Conservation (phyloP, 2,888 invertebrate genomes). For the Deroplatys truncata region DNA sequence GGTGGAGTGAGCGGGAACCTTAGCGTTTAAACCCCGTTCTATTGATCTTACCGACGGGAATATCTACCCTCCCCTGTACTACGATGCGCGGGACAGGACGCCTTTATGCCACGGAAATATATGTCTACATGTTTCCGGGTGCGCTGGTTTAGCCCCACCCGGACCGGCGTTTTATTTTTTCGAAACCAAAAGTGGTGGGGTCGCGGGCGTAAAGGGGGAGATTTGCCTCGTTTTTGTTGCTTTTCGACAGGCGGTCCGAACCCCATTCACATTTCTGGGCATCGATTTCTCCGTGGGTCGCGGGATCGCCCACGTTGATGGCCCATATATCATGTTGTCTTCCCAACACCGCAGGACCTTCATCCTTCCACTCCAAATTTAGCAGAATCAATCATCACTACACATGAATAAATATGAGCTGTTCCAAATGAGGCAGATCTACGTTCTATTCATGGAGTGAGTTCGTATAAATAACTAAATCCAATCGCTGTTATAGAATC, state of each 20-base stretch:
- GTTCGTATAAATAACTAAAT: neutral
- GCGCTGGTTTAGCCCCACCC: neutral
- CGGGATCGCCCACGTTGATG: neutral
- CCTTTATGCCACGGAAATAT: neutral
- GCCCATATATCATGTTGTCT: neutral
- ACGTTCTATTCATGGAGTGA: neutral
- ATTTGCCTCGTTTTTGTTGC: neutral
- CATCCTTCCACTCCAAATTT: neutral
- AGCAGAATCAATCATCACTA: neutral
- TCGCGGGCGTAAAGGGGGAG: neutral
- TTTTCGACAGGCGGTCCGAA: neutral
- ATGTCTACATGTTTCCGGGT: constrained; percentile 2
- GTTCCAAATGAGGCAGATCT: neutral
- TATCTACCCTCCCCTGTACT: neutral
- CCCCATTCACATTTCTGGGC: neutral
- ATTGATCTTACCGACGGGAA: neutral
- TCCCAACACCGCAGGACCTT: neutral
- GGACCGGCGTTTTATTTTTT: neutral
- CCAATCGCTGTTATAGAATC: too few species aligned
- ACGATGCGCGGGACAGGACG: constrained; percentile 1
- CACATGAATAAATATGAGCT: neutral
- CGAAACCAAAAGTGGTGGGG: neutral
- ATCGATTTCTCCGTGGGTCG: neutral
- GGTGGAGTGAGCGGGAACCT: neutral
- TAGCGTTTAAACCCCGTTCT: constrained; percentile 5